These are phyloP conservation scores for Steinernema scapterisci DNA, from an alignment of 2,888 invertebrate genomes.

Conservation along the genomic window DNA sequence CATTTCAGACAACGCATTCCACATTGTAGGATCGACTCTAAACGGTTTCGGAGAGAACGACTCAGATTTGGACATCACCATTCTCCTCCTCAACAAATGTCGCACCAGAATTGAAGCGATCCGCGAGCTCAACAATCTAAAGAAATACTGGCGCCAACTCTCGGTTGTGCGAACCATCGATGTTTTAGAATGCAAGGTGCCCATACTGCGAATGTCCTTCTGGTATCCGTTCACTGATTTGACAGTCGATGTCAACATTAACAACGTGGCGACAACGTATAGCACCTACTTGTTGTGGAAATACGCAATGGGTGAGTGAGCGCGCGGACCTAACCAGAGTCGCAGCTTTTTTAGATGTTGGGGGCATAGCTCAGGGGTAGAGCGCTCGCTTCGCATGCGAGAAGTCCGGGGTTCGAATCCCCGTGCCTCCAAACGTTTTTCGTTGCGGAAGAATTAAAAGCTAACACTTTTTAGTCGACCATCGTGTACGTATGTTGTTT, in stretches of 20 bases:
- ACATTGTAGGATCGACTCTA: not conserved
- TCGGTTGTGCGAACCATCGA: not conserved
- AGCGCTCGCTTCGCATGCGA: conserved; percentile 37
- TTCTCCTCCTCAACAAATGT: not conserved
- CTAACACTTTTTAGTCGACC: not conserved
- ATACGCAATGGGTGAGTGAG: not conserved
- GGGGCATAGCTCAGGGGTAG: conserved; percentile 35
- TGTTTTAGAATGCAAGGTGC: not conserved
- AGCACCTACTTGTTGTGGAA: conserved; percentile 4
- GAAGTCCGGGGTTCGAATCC: conserved; percentile 36
- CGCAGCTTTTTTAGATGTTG: not conserved
- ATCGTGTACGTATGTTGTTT: not conserved
- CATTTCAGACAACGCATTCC: not conserved
- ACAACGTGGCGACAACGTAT: not conserved
- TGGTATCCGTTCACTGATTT: not conserved
- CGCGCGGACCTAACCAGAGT: not conserved
- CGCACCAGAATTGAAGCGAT: not conserved
- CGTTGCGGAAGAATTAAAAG: no score
- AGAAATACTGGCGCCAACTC: not conserved
- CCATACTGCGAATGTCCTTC: not conserved
- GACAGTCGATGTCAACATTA: not conserved
- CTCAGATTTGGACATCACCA: not conserved
- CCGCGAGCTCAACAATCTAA: not conserved
- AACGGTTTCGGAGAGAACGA: not conserved
- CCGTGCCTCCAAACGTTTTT: conserved; percentile 28